phyloP scores from a whole-genome alignment of 2,113 vertebrate genomes.

The Chloropsis hardwickii region DNA sequence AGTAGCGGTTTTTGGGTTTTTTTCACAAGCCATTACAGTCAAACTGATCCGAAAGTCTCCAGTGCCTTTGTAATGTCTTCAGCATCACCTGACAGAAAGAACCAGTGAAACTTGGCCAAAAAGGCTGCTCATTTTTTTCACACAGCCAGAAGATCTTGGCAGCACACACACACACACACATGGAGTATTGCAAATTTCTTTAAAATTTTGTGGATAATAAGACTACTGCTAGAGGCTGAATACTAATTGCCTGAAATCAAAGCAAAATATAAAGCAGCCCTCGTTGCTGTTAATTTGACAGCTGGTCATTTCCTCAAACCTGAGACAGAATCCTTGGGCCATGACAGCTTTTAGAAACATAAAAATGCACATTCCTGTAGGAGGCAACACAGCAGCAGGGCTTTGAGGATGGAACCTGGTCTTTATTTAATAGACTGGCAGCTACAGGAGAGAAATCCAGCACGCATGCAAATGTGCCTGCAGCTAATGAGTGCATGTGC shows the following conservation, averaged over 20 bases:
- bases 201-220: neutral
- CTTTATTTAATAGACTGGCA: conserved; percentile 9
- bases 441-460: neutral
- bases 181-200: neutral
- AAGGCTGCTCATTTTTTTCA: neutral
- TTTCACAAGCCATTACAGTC: neutral
- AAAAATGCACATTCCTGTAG: neutral
- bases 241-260: conserved; percentile 7
- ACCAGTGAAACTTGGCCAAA: neutral
- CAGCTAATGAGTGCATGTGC: neutral
- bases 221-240: neutral
- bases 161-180: neutral
- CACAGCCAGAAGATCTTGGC: neutral
- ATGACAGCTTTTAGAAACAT: neutral
- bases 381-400: neutral
- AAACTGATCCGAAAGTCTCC: neutral
- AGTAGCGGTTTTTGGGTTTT: neutral
- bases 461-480: neutral
- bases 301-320: neutral
- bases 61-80: neutral
- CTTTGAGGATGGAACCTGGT: neutral
- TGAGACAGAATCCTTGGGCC: neutral
- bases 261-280: conserved; percentile 8
- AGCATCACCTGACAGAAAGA: neutral
- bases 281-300: neutral